These are phyloP conservation scores for Thunnus thynnus DNA, from an alignment of 2,113 vertebrate species.

Conservation along the genomic window DNA sequence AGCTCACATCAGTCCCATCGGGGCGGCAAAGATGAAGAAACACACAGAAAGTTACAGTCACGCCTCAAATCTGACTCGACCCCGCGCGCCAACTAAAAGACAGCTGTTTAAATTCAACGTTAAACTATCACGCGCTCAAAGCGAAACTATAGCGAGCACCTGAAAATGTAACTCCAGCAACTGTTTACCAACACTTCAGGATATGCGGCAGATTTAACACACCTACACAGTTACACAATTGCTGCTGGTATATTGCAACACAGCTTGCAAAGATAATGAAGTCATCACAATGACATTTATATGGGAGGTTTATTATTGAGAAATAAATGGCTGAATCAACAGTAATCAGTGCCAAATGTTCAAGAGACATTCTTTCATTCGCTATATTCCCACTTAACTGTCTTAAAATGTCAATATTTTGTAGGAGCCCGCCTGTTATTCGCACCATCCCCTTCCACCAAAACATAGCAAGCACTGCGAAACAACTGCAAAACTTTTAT, in stretches of 20 bases:
- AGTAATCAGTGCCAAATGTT: not conserved
- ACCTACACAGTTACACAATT: not conserved
- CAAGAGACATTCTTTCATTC: not conserved
- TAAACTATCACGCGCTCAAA: not conserved
- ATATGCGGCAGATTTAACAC: not conserved
- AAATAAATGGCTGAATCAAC: not conserved
- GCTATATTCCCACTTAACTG: not conserved
- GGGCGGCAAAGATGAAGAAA: not conserved
- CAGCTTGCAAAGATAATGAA: not conserved
- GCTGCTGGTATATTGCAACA: slow-evolving; percentile 18
- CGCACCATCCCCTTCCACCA: not conserved
- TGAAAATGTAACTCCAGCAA: not conserved
- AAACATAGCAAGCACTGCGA: not conserved
- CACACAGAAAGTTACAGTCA: not conserved
- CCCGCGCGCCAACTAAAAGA: not conserved
- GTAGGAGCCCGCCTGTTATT: not conserved
- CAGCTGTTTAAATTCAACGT: not conserved
- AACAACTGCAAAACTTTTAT: no score
- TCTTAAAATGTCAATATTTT: not conserved
- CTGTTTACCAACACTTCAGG: not conserved
- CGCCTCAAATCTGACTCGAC: not conserved
- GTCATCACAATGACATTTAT: not conserved
- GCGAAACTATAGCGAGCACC: not conserved
- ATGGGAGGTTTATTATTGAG: not conserved
- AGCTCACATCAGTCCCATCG: not conserved